Base-by-base conservation (phyloP, 1,140 invertebrate species). In the Drosophila miranda region DNA sequence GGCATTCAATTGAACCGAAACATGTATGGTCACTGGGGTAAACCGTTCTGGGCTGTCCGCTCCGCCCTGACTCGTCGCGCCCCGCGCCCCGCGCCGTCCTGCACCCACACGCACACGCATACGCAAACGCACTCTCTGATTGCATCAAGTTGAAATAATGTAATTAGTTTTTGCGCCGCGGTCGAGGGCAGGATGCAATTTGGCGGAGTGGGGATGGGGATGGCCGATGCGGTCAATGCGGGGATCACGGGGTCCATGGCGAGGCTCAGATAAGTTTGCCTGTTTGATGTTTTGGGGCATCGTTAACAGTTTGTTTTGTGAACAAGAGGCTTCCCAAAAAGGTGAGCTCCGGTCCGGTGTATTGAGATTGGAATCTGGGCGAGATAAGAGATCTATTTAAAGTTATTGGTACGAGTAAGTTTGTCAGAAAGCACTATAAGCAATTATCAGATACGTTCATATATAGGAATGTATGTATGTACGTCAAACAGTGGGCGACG, bases 131-230 rank as follows among this genome's bases (percentile, higher is more conserved):
- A 86, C 80, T 76, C 81, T 69, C 77, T 86, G 81, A 84, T 84
- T 84, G 81, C 81, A 78, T 86, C 81, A 84, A 86, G 77, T 86
- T 86, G 77, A 77, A 86, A 84, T 86, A 84, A 84, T 86, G 81
- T 86, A 84, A 84, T 84, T 84, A 84, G 81, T 84, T 84, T 84
- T 84, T 81, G 82, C 62, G 73, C 68, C 46, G 76, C 54, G 80
- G 77, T 80, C 72, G 58, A 43, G 41, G 16, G 49, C 34, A 46
- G 53, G 57, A 66, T 51, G 51, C 55, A 74, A 77, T 76, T 50
- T 45, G 56, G 21, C 57, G 54, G 53, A 62, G 49, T 53, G 30
- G 30, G 50, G 30, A 34, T 48, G 50, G 30, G 42, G 34, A 53
- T 23, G 46, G 34, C 23, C 48, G 55, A 58, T 66, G 61, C 52